phyloP scores from a whole-genome alignment of 2,888 invertebrate genomes.

The Eudemis profundana region DNA sequence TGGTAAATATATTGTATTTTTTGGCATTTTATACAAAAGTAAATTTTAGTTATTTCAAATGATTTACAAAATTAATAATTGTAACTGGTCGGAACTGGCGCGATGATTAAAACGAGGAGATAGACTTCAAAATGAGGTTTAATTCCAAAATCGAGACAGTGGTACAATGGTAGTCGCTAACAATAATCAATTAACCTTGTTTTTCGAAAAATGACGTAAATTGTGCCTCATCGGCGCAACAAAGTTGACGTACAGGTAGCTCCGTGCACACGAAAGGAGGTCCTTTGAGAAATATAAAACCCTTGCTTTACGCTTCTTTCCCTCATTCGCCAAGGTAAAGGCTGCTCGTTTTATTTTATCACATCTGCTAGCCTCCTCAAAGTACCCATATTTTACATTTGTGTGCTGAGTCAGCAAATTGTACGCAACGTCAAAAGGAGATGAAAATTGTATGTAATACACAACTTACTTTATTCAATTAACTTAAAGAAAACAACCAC shows the following conservation, averaged over 20 bases:
- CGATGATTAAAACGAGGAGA: too few relatives aligned
- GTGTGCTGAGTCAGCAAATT: neutral
- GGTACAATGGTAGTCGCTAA: neutral
- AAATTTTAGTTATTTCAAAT: too few relatives aligned
- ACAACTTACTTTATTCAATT: neutral
- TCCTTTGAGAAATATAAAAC: slow-evolving; percentile 42
- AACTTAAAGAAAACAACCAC: neutral
- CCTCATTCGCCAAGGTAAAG: slow-evolving; percentile 17
- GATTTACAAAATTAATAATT: too few relatives aligned
- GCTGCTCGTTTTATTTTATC: slow-evolving; percentile 35
- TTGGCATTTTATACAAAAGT: too few relatives aligned
- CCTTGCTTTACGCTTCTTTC: slow-evolving; percentile 28
- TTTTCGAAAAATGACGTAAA: neutral
- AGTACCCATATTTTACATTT: slow-evolving; percentile 13
- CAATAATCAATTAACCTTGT: neutral
- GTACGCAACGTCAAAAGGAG: neutral
- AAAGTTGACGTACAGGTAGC: neutral
- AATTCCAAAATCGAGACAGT: too few relatives aligned
- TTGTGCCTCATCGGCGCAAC: neutral
- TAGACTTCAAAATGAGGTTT: too few relatives aligned
- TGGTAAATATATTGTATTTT: too few relatives aligned
- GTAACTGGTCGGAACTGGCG: too few relatives aligned
- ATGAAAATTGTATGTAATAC: neutral
- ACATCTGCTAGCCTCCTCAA: slow-evolving; percentile 6
- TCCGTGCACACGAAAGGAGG: slow-evolving; percentile 10